Evolutionary conservation across 2,113 vertebrate genomes (phyloP).

Genomic region (Zingel zingel): DNA sequence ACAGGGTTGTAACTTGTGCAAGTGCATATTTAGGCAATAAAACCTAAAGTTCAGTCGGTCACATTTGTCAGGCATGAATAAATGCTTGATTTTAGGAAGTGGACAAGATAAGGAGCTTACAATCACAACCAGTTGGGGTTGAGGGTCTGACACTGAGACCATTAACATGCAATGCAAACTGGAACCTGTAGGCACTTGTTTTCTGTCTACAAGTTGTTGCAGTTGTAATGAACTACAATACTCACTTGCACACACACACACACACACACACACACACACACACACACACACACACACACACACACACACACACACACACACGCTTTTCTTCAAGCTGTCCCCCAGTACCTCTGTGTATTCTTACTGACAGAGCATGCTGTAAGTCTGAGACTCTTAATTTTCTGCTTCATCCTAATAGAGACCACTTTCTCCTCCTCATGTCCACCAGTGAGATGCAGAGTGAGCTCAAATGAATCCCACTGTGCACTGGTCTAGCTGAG

Average conservation of each 20-base stretch:
- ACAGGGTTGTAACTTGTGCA: background rate
- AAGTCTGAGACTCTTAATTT: slow-evolving; percentile 56
- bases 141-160: background rate
- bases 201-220: background rate
- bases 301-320: slow-evolving; percentile 8
- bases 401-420: slow-evolving; percentile 56
- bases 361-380: slow-evolving; percentile 39
- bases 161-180: background rate
- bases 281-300: slow-evolving; percentile 9
- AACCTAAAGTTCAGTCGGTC: background rate
- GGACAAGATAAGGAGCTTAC: background rate
- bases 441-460: slow-evolving; percentile 49
- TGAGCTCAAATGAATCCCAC: slow-evolving; percentile 53
- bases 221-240: background rate
- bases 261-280: slow-evolving; percentile 1
- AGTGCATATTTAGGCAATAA: background rate
- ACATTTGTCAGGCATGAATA: background rate
- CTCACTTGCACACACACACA: background rate
- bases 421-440: slow-evolving; percentile 49
- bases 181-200: background rate
- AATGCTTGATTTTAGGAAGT: background rate
- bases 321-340: background rate
- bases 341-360: background rate
- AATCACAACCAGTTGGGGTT: background rate
- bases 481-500: slow-evolving; percentile 15